Evolutionary conservation across 2,113 vertebrate genomes (phyloP).

Genomic region (Xiphophorus maculatus): DNA sequence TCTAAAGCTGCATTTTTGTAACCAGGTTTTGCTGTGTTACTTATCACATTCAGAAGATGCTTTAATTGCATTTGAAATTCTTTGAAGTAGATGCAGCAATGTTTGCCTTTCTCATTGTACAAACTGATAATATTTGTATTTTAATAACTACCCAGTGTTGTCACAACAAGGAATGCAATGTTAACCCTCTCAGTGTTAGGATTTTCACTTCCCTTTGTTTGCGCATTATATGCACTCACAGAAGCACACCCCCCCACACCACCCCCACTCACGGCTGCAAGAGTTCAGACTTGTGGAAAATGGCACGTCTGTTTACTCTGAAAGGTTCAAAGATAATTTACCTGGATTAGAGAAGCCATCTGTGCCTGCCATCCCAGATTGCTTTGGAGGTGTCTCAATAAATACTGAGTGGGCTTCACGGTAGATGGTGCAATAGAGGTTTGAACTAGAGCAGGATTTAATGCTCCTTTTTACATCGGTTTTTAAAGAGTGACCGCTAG

Average conservation of each 20-base stretch:
- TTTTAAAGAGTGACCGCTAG: constrained; percentile 35
- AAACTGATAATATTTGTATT: not conserved
- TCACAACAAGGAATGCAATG: constrained; percentile 19
- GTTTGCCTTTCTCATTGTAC: constrained; percentile 13
- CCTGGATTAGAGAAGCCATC: constrained; percentile 81
- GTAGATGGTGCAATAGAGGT: constrained; percentile 41
- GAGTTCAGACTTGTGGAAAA: constrained; percentile 64
- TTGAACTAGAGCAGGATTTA: constrained; percentile 47
- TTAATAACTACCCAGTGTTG: constrained; percentile 20
- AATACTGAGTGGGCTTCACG: constrained; percentile 72
- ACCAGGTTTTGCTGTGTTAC: too few species aligned
- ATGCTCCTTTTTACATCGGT: constrained; percentile 63
- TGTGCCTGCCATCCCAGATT: constrained; percentile 77
- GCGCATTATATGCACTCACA: constrained; percentile 1
- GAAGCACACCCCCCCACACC: constrained; percentile 4
- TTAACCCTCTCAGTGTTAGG: constrained; percentile 23
- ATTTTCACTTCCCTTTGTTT: constrained; percentile 25
- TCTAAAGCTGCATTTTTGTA: too few species aligned
- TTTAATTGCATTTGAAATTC: constrained; percentile 10
- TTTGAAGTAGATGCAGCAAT: constrained; percentile 1
- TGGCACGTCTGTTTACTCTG: constrained; percentile 76
- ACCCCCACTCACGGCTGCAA: constrained; percentile 22
- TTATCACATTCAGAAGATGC: too few species aligned
- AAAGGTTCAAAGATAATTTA: constrained; percentile 81
- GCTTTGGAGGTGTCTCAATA: constrained; percentile 78